Evolutionary conservation across 2,113 vertebrate species (phyloP), one percentile per base, ranked within the genome.

Genomic region (Meleagris gallopavo): DNA sequence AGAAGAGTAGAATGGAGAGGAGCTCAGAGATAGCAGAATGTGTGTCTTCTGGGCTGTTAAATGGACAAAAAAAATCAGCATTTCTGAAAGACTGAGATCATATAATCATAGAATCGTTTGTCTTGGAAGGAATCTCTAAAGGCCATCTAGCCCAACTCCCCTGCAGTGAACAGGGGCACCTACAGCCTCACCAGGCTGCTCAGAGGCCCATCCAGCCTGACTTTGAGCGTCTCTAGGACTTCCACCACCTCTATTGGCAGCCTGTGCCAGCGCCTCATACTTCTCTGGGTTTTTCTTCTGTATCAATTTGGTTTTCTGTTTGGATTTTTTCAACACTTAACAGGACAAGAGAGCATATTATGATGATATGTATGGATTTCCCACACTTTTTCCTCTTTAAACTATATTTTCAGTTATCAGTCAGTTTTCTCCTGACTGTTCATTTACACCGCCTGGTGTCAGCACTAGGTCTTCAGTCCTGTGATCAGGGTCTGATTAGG

Each of bases 71-170:
- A 74, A 64, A 57, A 55, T 40, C 83, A 67, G 30, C 88, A 86
- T 95, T 95, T 92, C 90, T 80, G 76, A 91, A 94, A 61, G 55
- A 46, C 43, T 83, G 90, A 95, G 67, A 40, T 95, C 94, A 94
- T 89, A 54, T 29, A 54, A 30, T 54, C 52, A 17, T 54, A 54
- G 52, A 54, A 54, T 54, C 9, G 5, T 54, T 54, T 27, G 13
- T 16, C 27, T 54, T 30, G 52, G 52, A 54, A 54, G 52, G 27
- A 30, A 54, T 14, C 14, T 30, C 27, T 54, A 29, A 54, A 54
- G 52, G 15, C 27, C 27, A 54, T 30, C 15, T 54, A 54, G 27
- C 27, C 52, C 52, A 54, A 54, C 15, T 54, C 27, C 15, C 27
- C 52, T 54, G 27, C 52, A 54, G 14, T 29, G 52, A 54, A 17